Conservation (phyloP, 1,140 invertebrate genomes). For the Grapholita molesta region DNA sequence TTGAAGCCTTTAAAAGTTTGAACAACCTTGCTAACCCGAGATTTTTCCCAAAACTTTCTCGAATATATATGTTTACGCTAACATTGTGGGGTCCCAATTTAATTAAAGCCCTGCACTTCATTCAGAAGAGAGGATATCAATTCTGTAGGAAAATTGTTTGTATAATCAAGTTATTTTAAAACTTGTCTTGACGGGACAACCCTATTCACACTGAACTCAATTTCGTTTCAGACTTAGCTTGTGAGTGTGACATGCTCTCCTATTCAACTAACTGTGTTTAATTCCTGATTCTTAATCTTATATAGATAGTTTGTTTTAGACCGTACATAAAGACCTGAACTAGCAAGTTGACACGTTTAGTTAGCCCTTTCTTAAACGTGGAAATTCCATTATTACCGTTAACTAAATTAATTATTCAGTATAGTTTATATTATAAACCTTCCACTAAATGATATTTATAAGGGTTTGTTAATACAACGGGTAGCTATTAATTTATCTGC, state of each 20-base stretch:
- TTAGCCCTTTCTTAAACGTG: not conserved
- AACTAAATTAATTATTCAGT: not conserved
- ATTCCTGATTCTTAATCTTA: slow-evolving; percentile 11
- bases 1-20: no score
- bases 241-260: slow-evolving; percentile 3
- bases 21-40: no score
- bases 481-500: not conserved
- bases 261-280: slow-evolving; percentile 11
- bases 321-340: not conserved
- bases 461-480: not conserved
- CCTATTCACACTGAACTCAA: not conserved
- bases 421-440: not conserved
- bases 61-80: no score
- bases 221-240: slow-evolving; percentile 3
- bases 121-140: no score
- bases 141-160: no score
- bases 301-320: not conserved
- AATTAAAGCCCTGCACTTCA: no score
- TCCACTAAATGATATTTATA: not conserved
- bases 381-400: not conserved
- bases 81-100: no score
- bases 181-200: not conserved
- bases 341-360: not conserved
- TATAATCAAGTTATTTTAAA: not conserved
- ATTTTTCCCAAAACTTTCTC: no score